Percentiles rank a stretch among this genome's conserved stretches.
These are phyloP conservation scores for Odiellus spinosus DNA, from an alignment of 2,888 invertebrate genomes.

Conservation along the genomic window DNA sequence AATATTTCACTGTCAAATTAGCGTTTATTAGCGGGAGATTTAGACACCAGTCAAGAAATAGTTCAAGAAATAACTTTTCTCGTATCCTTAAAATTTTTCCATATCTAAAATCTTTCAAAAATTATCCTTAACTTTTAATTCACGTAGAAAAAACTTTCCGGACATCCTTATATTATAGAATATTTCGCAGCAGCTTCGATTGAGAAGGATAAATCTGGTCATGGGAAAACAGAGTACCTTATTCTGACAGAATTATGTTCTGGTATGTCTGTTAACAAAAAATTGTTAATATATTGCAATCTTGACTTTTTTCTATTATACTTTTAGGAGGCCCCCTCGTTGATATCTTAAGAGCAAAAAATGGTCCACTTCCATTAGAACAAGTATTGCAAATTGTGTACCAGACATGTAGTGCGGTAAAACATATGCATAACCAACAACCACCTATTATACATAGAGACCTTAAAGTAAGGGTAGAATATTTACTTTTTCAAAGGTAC, in stretches of 20 bases:
- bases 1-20: conserved; percentile 8
- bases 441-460: conserved; percentile 90
- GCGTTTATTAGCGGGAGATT: conserved; percentile 21
- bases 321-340: conserved; percentile 45
- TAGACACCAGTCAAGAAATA: conserved; percentile 19
- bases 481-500: conserved; percentile 1
- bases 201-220: conserved; percentile 57
- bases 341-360: conserved; percentile 34
- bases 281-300: not conserved
- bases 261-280: conserved; percentile 45
- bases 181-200: conserved; percentile 68
- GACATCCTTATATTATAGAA: conserved; percentile 79
- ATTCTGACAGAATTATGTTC: conserved; percentile 82
- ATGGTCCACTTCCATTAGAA: conserved; percentile 8
- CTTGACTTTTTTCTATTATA: not conserved
- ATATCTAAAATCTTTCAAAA: not conserved
- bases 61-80: conserved; percentile 21
- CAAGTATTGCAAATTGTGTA: conserved; percentile 71
- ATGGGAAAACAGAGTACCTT: conserved; percentile 75
- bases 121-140: not conserved
- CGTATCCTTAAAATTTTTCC: conserved; percentile 15
- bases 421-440: conserved; percentile 78
- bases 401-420: conserved; percentile 74
- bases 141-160: conserved; percentile 63
- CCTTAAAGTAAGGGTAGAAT: conserved; percentile 51